Percentiles rank a stretch among this genome's conserved stretches.
Evolutionary conservation across 2,113 vertebrate genomes (phyloP).

Genomic region (Puffinus mauretanicus): DNA sequence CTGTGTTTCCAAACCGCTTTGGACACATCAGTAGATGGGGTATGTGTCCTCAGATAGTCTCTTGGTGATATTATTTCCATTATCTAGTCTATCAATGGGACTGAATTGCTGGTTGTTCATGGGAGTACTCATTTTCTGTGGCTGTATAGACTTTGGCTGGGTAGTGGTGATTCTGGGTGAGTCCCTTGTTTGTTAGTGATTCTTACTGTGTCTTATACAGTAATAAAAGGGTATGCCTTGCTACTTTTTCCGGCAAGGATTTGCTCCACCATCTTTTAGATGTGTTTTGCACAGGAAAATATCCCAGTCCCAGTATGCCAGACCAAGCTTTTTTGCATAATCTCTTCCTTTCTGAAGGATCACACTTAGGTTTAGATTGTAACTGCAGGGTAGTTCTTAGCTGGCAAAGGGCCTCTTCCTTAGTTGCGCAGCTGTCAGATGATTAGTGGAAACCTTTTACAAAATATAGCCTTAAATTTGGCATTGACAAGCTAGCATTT

Average conservation of each 20-base stretch:
- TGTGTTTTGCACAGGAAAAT: not conserved
- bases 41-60: not conserved
- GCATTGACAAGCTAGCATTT: not conserved
- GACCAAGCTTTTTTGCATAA: not conserved
- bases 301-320: not conserved
- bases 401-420: not conserved
- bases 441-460: not conserved
- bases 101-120: not conserved
- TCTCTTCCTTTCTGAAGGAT: not conserved
- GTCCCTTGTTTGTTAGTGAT: not conserved
- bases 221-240: not conserved
- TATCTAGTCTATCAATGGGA: not conserved
- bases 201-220: not conserved
- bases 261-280: not conserved
- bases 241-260: not conserved
- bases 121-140: not conserved
- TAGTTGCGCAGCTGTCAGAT: not conserved
- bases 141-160: not conserved
- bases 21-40: not conserved
- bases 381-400: not conserved
- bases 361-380: not conserved
- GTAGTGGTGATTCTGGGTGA: not conserved
- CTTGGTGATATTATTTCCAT: not conserved
- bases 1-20: not conserved
- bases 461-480: not conserved